Conservation (phyloP, 92 coral and sea anemone genomes). For the Ricordea florida region DNA sequence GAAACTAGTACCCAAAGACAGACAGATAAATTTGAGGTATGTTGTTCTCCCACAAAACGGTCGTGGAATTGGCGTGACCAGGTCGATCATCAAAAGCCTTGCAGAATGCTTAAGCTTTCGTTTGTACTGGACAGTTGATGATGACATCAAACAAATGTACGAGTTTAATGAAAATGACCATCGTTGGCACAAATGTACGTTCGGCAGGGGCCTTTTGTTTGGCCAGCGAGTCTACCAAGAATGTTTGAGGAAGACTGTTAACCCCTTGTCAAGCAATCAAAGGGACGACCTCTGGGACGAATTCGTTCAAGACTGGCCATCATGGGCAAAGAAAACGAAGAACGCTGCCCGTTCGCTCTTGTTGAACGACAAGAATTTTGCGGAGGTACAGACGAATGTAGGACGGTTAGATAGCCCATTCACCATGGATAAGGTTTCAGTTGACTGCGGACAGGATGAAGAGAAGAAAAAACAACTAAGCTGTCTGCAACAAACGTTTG, state of each 20-base stretch:
- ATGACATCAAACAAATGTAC: conserved; percentile 34
- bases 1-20: conserved; percentile 30
- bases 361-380: background rate
- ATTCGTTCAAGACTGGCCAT: background rate
- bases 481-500: background rate
- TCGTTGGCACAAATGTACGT: conserved; percentile 37
- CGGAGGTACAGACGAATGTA: conserved; percentile 18
- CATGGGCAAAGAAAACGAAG: conserved; percentile 12
- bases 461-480: conserved; percentile 14
- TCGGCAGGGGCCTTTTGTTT: conserved; percentile 42
- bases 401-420: conserved; percentile 30
- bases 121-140: conserved; percentile 61
- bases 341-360: background rate
- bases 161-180: conserved; percentile 30
- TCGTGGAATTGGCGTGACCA: conserved; percentile 58
- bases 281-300: background rate
- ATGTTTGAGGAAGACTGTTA: conserved; percentile 25
- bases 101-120: conserved; percentile 27
- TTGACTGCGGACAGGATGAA: conserved; percentile 32
- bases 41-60: conserved; percentile 55
- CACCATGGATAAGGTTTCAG: background rate
- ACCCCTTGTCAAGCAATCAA: background rate
- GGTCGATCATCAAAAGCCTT: conserved; percentile 41
- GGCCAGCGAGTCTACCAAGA: conserved; percentile 49
- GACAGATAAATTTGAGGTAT: conserved; percentile 11